Base-by-base conservation (phyloP, 2,797 vertebrate genomes). In the Poecilia wingei region DNA sequence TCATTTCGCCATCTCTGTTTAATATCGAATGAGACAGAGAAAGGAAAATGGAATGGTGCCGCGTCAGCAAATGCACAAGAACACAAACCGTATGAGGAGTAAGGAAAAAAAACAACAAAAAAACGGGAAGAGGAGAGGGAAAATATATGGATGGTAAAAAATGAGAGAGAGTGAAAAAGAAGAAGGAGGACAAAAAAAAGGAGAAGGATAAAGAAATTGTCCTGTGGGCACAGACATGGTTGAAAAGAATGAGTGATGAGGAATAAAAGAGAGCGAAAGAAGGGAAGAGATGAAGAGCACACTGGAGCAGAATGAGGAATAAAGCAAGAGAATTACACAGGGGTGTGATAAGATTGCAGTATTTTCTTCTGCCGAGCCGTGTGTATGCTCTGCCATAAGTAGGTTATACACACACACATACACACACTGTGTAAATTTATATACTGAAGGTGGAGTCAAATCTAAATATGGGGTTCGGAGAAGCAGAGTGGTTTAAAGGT, bases 181-280 rank as follows among this genome's bases (percentile, higher is more conserved):
- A 75, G 47, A n/a, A 39, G 36, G 53, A 46, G 25, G 31, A 78
- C 71, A 61, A 81, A 78, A 86, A 86, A 69, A 12, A 13, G 10
- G 20, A 82, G 18, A 10, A 39, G 18, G 33, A 66, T 66, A 39
- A 66, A 39, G 80, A 85, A 82, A 80, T 39, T 89, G 77, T 89
- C 91, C 90, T 87, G 78, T 88, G 88, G 91, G 87, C 87, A 91
- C 82, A 87, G 87, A 90, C 82, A 79, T 78, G 88, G 88, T 74
- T 86, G 87, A 91, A 91, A 91, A 79, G 86, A 88, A 84, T 43
- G 79, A 89, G 87, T 77, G 87, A 75, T 59, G 69, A 76, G 79
- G 79, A 87, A 88, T 82, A 85, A 88, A 89, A 83, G 82, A 59
- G 64, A 82, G 68, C 73, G 68, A 59, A 59, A 82, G 71, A 77